Base-by-base conservation (phyloP, 1,140 invertebrate genomes). In the Samia ricini region DNA sequence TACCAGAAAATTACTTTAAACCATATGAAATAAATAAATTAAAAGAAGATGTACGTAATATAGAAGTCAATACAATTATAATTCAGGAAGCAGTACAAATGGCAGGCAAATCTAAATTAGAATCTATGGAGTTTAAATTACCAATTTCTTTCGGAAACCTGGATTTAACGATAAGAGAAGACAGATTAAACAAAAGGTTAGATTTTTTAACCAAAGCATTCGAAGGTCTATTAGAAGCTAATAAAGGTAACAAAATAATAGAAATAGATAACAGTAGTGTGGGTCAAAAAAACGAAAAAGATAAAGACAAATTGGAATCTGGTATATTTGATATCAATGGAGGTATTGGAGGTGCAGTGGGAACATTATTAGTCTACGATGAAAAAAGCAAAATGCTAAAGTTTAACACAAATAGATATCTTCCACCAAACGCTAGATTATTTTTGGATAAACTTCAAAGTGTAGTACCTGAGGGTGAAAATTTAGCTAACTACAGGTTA, bases 111-210 rank as follows among this genome's bases (percentile, higher is more conserved):
- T 20, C 42, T 4, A 63, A 66, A 21, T n/a, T 69, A 19, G 12
- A 26, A 18, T 19, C 6, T 12, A 48, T 60, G 23, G 26, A n/a
- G n/a, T 69, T 66, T 23, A 26, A 60, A 52, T 20, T 69, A 49
- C 68, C 68, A 5, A 20, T 24, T 22, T 60, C 36, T 5, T 69
- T 69, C 57, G 68, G 68, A 4, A 69, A 65, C 19, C 15, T 36
- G n/a, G 68, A 69, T 20, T 57, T 69, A 48, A 36, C 60, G 22
- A 33, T 49, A 58, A 61, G 48, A n/a, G 29, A 48, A 19, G 23
- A 62, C 19, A 57, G 42, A 57, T 6, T 33, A 19, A 19, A 57
- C 15, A 57, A 57, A 36, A 20, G 20, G 20, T 12, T 57, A 18
- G 29, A 57, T 57, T 19, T 33, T 29, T 42, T 57, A 21, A 29